Conservation (phyloP, 1,140 invertebrate genomes). For the Caenorhabditis briggsae region DNA sequence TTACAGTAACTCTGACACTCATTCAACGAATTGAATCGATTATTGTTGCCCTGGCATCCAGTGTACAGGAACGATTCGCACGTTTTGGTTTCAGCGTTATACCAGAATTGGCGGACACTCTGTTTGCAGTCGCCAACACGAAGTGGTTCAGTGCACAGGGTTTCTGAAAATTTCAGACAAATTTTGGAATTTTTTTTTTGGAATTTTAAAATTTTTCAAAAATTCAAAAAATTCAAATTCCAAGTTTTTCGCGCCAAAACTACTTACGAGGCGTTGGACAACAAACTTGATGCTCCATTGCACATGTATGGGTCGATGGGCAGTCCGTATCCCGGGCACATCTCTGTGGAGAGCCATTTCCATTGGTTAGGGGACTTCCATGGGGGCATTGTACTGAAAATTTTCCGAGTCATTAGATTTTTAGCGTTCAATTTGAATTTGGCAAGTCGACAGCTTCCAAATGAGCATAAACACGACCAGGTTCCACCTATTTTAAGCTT, state of each 20-base stretch:
- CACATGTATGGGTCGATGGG: slow-evolving; percentile 73
- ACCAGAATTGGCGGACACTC: slow-evolving; percentile 75
- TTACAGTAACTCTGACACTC: slow-evolving; percentile 75
- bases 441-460: too few species aligned
- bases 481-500: not conserved
- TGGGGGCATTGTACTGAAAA: slow-evolving; percentile 76
- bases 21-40: slow-evolving; percentile 74
- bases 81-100: slow-evolving; percentile 72
- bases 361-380: slow-evolving; percentile 73
- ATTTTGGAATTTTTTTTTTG: not conserved
- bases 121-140: slow-evolving; percentile 75
- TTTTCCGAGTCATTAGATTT: too few species aligned
- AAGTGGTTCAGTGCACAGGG: slow-evolving; percentile 76
- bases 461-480: not conserved
- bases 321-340: slow-evolving; percentile 73
- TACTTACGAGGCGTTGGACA: slow-evolving; percentile 75
- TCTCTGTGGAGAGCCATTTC: slow-evolving; percentile 75
- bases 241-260: not conserved
- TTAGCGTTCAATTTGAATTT: not conserved
- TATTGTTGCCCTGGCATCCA: slow-evolving; percentile 76
- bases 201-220: not conserved
- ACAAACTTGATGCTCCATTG: slow-evolving; percentile 75
- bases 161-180: slow-evolving; percentile 65
- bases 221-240: not conserved
- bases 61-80: slow-evolving; percentile 77